Evolutionary conservation across 2,113 vertebrate genomes (phyloP).

Genomic region (Ophthalmolycus amberensis): DNA sequence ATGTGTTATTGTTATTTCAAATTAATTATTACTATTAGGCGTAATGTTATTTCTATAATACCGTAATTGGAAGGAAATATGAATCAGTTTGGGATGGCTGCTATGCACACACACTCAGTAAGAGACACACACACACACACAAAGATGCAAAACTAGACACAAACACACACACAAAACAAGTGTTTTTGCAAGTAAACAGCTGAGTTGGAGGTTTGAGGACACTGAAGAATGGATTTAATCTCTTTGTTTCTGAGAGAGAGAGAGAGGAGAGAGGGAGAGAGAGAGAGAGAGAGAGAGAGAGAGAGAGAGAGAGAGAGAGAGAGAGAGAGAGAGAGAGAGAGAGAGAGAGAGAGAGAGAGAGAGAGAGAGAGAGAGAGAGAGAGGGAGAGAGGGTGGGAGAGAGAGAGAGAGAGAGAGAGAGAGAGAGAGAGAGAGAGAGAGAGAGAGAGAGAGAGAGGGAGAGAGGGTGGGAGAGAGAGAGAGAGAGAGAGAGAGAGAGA

Average conservation of each 20-base stretch:
- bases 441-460: slow-evolving; percentile 31
- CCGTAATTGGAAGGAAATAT: not conserved
- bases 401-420: slow-evolving; percentile 14
- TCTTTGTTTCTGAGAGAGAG: slow-evolving; percentile 56
- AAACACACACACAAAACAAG: slow-evolving; percentile 46
- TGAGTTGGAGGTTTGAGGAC: slow-evolving; percentile 74
- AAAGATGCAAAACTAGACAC: slow-evolving; percentile 25
- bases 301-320: slow-evolving; percentile 15
- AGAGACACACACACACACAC: slow-evolving; percentile 7
- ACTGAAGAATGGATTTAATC: slow-evolving; percentile 82
- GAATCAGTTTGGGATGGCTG: not conserved
- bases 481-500: slow-evolving; percentile 25
- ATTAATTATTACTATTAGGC: not conserved
- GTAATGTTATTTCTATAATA: not conserved
- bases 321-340: slow-evolving; percentile 25
- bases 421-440: slow-evolving; percentile 22
- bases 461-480: slow-evolving; percentile 11
- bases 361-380: slow-evolving; percentile 15
- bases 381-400: slow-evolving; percentile 27
- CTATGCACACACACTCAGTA: not conserved
- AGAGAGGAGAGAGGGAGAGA: slow-evolving; percentile 12
- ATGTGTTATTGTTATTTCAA: not conserved
- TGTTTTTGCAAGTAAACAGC: slow-evolving; percentile 65
- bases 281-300: slow-evolving; percentile 26
- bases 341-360: slow-evolving; percentile 23